phyloP scores from a whole-genome alignment of 1,140 invertebrate species.

The Eupeodes corollae region DNA sequence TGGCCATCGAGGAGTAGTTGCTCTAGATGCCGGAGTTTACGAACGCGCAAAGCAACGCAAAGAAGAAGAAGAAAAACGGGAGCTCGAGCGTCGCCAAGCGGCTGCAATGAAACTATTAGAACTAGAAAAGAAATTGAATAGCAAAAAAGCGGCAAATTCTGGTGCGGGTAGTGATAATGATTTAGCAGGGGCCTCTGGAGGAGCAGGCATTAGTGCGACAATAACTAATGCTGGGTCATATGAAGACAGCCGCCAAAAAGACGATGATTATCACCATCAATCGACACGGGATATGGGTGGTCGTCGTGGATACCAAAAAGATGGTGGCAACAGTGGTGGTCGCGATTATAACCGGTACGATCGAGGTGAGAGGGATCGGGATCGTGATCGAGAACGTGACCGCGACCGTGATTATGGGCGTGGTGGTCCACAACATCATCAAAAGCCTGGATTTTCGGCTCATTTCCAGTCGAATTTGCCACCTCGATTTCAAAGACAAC shows the following conservation, averaged over 20 bases:
- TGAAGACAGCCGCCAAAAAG: not conserved
- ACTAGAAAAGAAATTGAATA: slow-evolving; percentile 50
- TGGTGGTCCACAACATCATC: slow-evolving; percentile 2
- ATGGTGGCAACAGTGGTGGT: slow-evolving; percentile 8
- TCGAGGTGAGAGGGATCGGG: slow-evolving; percentile 7
- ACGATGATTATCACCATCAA: slow-evolving; percentile 1
- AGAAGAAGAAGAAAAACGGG: slow-evolving; percentile 61
- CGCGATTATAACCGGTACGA: slow-evolving; percentile 2
- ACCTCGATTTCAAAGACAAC: slow-evolving; percentile 73
- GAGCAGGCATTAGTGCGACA: too few species aligned
- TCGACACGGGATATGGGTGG: slow-evolving; percentile 6
- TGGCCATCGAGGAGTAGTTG: slow-evolving; percentile 29
- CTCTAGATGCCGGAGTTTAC: slow-evolving; percentile 36
- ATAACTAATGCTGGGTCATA: too few species aligned
- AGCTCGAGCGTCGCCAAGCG: slow-evolving; percentile 46
- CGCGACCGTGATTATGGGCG: slow-evolving; percentile 2
- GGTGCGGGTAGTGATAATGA: slow-evolving; percentile 2
- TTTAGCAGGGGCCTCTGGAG: not conserved
- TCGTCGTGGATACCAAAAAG: slow-evolving; percentile 4
- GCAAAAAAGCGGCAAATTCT: slow-evolving; percentile 40
- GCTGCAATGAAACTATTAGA: slow-evolving; percentile 53
- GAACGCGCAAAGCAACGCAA: slow-evolving; percentile 56
- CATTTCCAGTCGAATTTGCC: slow-evolving; percentile 71
- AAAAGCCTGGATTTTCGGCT: slow-evolving; percentile 47
- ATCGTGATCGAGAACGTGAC: slow-evolving; percentile 1